A percentile compares a stretch with the other conserved stretches of the same genome.
Conservation (phyloP, 1,140 invertebrate species). For the Camponotus pennsylvanicus region DNA sequence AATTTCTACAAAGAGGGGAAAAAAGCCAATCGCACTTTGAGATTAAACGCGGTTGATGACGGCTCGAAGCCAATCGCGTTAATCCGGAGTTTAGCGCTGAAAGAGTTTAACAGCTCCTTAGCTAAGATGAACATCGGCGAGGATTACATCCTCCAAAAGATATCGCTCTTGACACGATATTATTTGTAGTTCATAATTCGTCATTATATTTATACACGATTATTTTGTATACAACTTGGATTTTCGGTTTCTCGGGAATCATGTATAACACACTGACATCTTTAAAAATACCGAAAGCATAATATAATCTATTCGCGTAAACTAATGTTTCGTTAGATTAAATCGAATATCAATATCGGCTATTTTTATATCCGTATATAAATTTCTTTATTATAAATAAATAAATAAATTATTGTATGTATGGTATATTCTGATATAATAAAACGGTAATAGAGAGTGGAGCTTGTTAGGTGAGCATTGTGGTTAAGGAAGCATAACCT, state of each 20-base stretch:
- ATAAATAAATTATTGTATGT: neutral
- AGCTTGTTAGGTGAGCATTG: neutral
- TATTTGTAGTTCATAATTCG: neutral
- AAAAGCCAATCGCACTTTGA: neutral
- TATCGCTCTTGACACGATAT: neutral
- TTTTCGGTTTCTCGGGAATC: neutral
- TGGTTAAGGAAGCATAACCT: conserved; percentile 10
- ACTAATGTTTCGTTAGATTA: neutral
- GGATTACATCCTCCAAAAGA: neutral
- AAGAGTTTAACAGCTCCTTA: neutral
- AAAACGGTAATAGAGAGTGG: neutral
- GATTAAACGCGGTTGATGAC: neutral
- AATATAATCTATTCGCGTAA: neutral
- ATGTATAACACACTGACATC: neutral
- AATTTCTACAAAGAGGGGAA: neutral
- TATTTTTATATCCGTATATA: neutral
- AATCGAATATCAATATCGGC: neutral
- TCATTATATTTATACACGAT: neutral
- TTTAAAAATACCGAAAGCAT: neutral
- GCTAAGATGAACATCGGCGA: neutral
- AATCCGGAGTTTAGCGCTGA: neutral
- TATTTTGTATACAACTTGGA: neutral
- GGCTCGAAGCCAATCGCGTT: neutral
- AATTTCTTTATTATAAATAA: neutral
- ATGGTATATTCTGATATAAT: neutral